Percentiles rank a stretch among this genome's conserved stretches.
Conservation (phyloP, 2,888 invertebrate genomes). For the Ceriagrion tenellum region DNA sequence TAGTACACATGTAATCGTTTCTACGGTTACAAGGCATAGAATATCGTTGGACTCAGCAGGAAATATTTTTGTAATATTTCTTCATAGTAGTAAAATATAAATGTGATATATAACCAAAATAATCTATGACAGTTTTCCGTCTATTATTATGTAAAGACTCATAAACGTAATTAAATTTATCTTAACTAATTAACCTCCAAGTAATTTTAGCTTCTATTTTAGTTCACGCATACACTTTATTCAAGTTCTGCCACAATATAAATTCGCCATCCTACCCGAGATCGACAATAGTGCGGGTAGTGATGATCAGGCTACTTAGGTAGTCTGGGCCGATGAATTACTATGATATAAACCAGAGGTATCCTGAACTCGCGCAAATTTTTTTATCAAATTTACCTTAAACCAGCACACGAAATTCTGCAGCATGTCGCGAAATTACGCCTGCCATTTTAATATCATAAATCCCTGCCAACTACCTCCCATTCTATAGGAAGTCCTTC, state of each 20-base stretch:
- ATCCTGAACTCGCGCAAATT: neutral
- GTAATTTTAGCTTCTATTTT: neutral
- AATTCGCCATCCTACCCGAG: neutral
- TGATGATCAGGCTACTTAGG: constrained; percentile 23
- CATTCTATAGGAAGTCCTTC: too few relatives aligned
- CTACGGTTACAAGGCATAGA: too few relatives aligned
- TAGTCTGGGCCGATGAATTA: neutral
- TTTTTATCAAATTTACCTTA: neutral
- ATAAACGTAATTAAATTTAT: neutral
- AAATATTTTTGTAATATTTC: too few relatives aligned
- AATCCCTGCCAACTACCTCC: too few relatives aligned
- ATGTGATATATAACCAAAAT: too few relatives aligned
- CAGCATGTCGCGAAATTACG: too few relatives aligned
- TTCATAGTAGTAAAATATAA: too few relatives aligned
- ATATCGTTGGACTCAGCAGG: too few relatives aligned
- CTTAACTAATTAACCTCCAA: neutral
- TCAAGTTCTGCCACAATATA: neutral
- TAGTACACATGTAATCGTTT: too few relatives aligned
- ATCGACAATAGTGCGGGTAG: neutral
- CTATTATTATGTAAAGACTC: neutral
- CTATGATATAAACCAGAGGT: neutral
- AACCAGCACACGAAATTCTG: too few relatives aligned
- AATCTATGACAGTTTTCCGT: neutral
- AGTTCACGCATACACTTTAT: neutral
- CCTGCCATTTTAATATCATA: too few relatives aligned